Percentiles rank a stretch among this genome's conserved stretches.
Conservation (phyloP, 2,113 vertebrate genomes). For the Castor canadensis region DNA sequence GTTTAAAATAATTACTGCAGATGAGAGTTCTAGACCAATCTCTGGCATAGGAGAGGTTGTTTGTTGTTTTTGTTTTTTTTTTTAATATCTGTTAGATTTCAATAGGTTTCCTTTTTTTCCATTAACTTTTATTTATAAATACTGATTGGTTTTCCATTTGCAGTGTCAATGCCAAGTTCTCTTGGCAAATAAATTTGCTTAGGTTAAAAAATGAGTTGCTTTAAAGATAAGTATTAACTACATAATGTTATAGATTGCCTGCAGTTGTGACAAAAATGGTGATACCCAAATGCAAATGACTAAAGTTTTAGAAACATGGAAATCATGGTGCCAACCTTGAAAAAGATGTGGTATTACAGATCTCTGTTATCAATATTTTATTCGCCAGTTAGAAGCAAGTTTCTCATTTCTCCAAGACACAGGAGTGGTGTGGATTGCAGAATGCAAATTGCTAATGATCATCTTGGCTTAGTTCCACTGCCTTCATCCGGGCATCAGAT, state of each 20-base stretch:
- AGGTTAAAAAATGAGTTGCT: slow-evolving; percentile 45
- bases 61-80: too few relatives aligned
- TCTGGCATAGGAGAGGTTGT: background rate
- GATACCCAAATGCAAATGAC: background rate
- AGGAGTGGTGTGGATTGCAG: slow-evolving; percentile 50
- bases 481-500: slow-evolving; percentile 26
- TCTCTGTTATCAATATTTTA: slow-evolving; percentile 73
- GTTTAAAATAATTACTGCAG: background rate
- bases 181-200: slow-evolving; percentile 11
- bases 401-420: slow-evolving; percentile 61
- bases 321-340: background rate
- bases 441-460: slow-evolving; percentile 68
- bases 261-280: background rate
- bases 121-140: background rate
- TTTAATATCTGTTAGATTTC: slow-evolving; percentile 5
- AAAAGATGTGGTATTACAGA: slow-evolving; percentile 17
- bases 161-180: background rate
- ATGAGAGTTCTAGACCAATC: background rate
- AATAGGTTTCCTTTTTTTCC: background rate
- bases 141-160: background rate
- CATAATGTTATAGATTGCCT: background rate
- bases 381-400: slow-evolving; percentile 61
- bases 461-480: slow-evolving; percentile 49
- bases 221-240: slow-evolving; percentile 44
- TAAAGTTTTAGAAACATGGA: background rate